Evolutionary conservation across 2,797 vertebrate species (phyloP).

Genomic region (Nannoperca obscura): DNA sequence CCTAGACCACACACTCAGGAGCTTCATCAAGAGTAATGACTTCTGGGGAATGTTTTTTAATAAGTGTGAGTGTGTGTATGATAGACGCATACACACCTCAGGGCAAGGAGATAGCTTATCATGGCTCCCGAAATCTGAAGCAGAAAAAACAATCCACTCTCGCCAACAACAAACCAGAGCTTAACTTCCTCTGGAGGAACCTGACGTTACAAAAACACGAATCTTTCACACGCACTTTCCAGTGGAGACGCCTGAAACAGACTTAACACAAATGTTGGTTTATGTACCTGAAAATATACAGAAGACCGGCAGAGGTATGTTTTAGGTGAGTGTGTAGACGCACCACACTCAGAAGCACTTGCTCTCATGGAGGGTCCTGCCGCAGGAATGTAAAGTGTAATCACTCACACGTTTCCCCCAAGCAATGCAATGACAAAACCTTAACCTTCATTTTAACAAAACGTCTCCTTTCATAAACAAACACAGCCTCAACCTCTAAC

Average conservation of each 20-base stretch:
- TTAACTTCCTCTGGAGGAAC: constrained; percentile 27
- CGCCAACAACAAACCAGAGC: constrained; percentile 61
- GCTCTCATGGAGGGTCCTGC: constrained; percentile 62
- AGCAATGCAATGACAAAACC: constrained; percentile 54
- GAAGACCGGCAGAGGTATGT: constrained; percentile 23
- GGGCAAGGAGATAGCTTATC: constrained; percentile 41
- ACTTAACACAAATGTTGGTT: constrained; percentile 32
- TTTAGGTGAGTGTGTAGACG: constrained; percentile 4
- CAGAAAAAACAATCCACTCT: constrained; percentile 49
- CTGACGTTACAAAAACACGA: constrained; percentile 20
- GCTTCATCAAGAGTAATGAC: constrained; percentile 55
- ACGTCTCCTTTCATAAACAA: constrained; percentile 71
- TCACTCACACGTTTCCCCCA: constrained; percentile 69
- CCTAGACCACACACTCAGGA: constrained; percentile 23
- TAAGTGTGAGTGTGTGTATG: constrained; percentile 29
- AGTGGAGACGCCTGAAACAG: constrained; percentile 4
- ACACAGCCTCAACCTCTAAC: constrained; percentile 32
- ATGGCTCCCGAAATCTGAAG: constrained; percentile 23
- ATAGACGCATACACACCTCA: constrained; percentile 31
- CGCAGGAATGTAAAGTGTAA: constrained; percentile 76
- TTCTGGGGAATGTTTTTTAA: constrained; percentile 57
- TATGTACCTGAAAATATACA: constrained; percentile 54
- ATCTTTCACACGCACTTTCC: constrained; percentile 32
- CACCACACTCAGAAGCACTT: constrained; percentile 54
- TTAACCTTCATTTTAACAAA: constrained; percentile 71